phyloP scores from a whole-genome alignment of 2,888 invertebrate species.

The Siphlonurus alternatus region DNA sequence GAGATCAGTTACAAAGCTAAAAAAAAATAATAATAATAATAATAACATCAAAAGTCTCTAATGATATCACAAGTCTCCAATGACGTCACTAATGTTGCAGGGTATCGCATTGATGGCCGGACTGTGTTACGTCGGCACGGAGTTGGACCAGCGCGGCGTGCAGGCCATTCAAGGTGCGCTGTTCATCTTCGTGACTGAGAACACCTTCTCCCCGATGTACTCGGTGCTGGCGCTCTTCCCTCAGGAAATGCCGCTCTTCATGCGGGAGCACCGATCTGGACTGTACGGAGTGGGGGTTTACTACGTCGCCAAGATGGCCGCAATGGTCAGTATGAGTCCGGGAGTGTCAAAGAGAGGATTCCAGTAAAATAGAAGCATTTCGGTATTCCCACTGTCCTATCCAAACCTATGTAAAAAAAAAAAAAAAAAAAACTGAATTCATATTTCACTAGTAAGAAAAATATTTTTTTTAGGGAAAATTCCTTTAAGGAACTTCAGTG shows the following conservation, averaged over 20 bases:
- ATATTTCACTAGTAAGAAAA: no score
- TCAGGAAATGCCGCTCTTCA: conserved; percentile 57
- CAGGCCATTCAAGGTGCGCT: conserved; percentile 77
- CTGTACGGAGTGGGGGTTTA: conserved; percentile 65
- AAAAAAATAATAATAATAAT: no score
- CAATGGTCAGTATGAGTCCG: conserved; percentile 43
- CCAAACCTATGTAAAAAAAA: background rate
- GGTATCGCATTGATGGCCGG: conserved; percentile 58
- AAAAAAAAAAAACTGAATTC: no score
- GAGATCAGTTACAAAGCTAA: no score
- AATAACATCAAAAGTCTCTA: no score
- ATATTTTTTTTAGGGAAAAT: no score
- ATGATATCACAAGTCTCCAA: no score
- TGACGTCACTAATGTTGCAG: no score
- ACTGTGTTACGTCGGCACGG: conserved; percentile 64
- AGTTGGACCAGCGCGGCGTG: conserved; percentile 60
- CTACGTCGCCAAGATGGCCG: conserved; percentile 60
- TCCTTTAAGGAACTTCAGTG: no score
- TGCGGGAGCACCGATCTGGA: conserved; percentile 66
- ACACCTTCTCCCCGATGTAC: conserved; percentile 84
- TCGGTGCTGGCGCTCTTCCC: conserved; percentile 73
- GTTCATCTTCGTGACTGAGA: conserved; percentile 76
- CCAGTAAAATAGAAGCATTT: no score
- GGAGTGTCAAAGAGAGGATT: background rate
- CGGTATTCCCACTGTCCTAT: background rate